Conservation (phyloP, 2,888 invertebrate genomes). For the Tenthredo amoena region DNA sequence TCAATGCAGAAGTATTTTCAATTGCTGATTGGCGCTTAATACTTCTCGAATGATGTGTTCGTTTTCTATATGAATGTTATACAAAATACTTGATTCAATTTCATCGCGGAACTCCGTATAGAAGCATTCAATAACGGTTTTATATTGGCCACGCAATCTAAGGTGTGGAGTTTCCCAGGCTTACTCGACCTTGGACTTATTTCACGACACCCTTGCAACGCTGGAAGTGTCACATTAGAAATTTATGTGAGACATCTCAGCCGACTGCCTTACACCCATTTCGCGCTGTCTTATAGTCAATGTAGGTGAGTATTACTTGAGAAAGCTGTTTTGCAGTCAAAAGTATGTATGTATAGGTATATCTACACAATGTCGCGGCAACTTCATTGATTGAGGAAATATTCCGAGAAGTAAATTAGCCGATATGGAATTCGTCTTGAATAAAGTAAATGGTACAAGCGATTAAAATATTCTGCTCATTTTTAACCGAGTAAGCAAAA, state of each 20-base stretch:
- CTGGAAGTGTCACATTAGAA: conserved; percentile 67
- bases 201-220: conserved; percentile 28
- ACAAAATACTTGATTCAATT: not conserved
- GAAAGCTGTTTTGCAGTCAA: not conserved
- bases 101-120: not conserved
- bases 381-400: not conserved
- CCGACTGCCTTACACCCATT: conserved; percentile 57
- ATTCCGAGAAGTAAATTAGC: not conserved
- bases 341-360: not conserved
- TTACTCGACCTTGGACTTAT: conserved; percentile 15
- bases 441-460: too few relatives aligned
- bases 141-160: conserved; percentile 35
- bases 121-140: not conserved
- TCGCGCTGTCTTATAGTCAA: not conserved
- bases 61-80: not conserved
- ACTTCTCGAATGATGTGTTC: not conserved
- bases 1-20: too few relatives aligned
- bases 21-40: too few relatives aligned
- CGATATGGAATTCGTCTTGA: too few relatives aligned
- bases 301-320: not conserved
- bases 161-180: conserved; percentile 42
- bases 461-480: too few relatives aligned
- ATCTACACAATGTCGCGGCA: not conserved
- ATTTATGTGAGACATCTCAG: conserved; percentile 78
- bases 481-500: too few relatives aligned